A percentile compares a stretch with the other conserved stretches of the same genome.
Evolutionary conservation across 30 jellyfish, hydroid and myxozoan species (phyloP).

Genomic region (Haliclystus octoradiatus): DNA sequence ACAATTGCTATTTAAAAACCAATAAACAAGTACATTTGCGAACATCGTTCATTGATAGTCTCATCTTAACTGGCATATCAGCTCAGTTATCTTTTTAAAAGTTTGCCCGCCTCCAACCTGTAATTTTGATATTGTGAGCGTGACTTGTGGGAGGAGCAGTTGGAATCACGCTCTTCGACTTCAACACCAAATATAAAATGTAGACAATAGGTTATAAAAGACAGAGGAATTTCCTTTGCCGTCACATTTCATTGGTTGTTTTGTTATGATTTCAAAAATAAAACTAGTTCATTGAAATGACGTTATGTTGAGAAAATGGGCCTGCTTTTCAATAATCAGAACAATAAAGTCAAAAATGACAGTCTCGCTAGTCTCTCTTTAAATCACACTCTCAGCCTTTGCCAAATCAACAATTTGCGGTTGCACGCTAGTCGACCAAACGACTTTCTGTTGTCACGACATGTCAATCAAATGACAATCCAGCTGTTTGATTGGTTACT

Average conservation of each 20-base stretch:
- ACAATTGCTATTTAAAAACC: too few relatives aligned
- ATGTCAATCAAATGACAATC: conserved; percentile 70
- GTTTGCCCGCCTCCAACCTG: background rate
- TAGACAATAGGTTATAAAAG: too few relatives aligned
- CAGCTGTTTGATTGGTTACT: conserved; percentile 64
- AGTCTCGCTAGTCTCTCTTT: background rate
- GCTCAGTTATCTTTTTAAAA: too few relatives aligned
- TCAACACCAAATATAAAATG: background rate
- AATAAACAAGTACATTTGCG: too few relatives aligned
- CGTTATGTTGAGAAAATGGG: background rate
- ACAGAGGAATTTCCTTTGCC: background rate
- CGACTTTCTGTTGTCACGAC: conserved; percentile 62
- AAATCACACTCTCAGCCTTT: background rate
- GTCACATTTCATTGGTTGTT: background rate
- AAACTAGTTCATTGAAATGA: background rate
- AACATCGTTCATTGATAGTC: too few relatives aligned
- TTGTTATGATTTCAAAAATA: background rate
- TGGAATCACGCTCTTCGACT: background rate
- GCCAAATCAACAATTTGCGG: conserved; percentile 87
- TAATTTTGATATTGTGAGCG: background rate
- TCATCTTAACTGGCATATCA: too few relatives aligned
- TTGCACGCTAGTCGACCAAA: conserved; percentile 83
- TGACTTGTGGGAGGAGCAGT: conserved; percentile 1
- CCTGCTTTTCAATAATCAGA: too few relatives aligned
- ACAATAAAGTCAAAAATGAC: background rate